Conservation (phyloP, 30 jellyfish, hydroid and myxozoan genomes). For the Turritopsis rubra region DNA sequence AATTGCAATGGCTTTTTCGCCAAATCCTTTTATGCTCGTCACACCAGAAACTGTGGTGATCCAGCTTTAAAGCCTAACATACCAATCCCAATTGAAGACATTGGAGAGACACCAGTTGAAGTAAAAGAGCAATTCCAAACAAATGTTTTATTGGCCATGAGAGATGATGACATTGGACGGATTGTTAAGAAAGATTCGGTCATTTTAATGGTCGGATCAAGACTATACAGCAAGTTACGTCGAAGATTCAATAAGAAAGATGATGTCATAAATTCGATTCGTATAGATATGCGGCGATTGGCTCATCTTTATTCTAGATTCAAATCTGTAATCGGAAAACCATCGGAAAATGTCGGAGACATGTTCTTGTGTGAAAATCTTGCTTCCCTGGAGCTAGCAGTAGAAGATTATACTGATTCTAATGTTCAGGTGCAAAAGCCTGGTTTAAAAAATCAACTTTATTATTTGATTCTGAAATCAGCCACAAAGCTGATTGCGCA, state of each 20-base stretch:
- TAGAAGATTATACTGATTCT: conserved; percentile 14
- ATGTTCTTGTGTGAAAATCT: conserved; percentile 15
- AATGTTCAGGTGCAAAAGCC: not conserved
- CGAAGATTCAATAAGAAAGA: conserved; percentile 12
- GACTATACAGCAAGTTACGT: conserved; percentile 5
- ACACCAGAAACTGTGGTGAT: conserved; percentile 12
- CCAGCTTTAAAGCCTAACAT: conserved; percentile 3
- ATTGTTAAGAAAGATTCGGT: conserved; percentile 3
- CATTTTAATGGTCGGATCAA: conserved; percentile 11
- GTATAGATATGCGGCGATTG: conserved; percentile 27
- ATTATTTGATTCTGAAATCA: not conserved
- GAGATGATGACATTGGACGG: conserved; percentile 16
- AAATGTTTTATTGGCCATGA: not conserved
- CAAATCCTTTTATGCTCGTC: conserved; percentile 11
- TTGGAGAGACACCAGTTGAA: not conserved
- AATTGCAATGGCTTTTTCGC: conserved; percentile 14
- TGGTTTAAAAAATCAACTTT: not conserved
- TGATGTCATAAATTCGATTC: conserved; percentile 22
- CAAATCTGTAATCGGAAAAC: not conserved
- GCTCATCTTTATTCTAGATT: conserved; percentile 13
- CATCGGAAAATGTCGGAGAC: conserved; percentile 10
- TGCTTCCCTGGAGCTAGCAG: conserved; percentile 9
- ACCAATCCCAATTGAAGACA: conserved; percentile 11
- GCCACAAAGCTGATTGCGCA: conserved; percentile 8
- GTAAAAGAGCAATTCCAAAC: not conserved